phyloP scores from a whole-genome alignment of 2,888 invertebrate species.

The Frankliniella fusca region DNA sequence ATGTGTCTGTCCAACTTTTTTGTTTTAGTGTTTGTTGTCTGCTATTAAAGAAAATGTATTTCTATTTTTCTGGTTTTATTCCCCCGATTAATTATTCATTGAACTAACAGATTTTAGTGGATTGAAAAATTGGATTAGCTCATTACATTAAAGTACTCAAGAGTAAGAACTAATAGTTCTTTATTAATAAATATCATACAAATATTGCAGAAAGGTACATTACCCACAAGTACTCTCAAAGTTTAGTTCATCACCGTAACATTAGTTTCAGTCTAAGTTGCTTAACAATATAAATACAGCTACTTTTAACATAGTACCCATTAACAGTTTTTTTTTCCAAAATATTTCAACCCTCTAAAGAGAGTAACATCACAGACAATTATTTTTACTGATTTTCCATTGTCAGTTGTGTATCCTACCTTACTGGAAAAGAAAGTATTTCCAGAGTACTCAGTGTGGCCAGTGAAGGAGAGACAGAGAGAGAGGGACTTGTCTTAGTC shows the following conservation, averaged over 20 bases:
- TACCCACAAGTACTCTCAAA: not conserved
- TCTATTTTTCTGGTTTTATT: not conserved
- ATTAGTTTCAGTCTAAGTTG: not conserved
- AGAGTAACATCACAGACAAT: not conserved
- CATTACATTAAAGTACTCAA: not conserved
- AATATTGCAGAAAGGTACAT: not conserved
- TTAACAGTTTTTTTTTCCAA: not conserved
- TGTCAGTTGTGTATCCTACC: no score
- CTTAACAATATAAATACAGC: not conserved
- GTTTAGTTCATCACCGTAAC: not conserved
- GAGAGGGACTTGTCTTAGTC: no score
- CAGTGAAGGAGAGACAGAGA: no score
- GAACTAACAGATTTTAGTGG: not conserved
- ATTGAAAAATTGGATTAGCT: not conserved
- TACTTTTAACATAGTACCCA: not conserved
- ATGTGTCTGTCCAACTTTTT: not conserved
- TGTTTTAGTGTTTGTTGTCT: not conserved
- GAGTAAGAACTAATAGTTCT: not conserved
- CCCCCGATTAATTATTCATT: not conserved
- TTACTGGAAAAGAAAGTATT: no score
- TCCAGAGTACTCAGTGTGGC: no score
- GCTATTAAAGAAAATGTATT: not conserved
- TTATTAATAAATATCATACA: slow-evolving; percentile 18
- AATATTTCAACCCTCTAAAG: not conserved
- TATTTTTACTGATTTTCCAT: not conserved